Percentiles rank a stretch among this genome's conserved stretches.
phyloP scores from a whole-genome alignment of 2,888 invertebrate species.

The Lasioglossum zephyrum region DNA sequence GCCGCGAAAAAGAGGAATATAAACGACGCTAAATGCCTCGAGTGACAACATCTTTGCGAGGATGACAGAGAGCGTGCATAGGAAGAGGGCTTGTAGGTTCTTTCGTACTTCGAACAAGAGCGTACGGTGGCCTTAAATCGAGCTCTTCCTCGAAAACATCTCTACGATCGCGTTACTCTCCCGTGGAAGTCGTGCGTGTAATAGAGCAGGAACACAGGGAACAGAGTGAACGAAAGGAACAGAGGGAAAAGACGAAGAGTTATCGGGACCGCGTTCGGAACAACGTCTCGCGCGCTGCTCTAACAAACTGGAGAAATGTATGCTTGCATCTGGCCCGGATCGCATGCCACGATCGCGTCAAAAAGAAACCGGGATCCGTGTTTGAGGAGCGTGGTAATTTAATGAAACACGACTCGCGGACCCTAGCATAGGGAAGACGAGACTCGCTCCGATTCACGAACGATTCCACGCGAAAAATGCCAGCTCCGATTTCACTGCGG shows the following conservation, averaged over 20 bases:
- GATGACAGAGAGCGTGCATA: constrained; percentile 69
- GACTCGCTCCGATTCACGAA: background rate
- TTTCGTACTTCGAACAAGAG: constrained; percentile 35
- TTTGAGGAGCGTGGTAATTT: constrained; percentile 59
- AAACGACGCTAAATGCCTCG: constrained; percentile 76
- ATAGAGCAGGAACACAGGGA: constrained; percentile 35
- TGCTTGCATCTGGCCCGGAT: constrained; percentile 36
- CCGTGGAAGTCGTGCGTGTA: constrained; percentile 54
- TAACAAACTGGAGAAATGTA: constrained; percentile 60
- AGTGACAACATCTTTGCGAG: constrained; percentile 78
- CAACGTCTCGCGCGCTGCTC: constrained; percentile 36
- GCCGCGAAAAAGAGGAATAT: constrained; percentile 55
- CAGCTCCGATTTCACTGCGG: constrained; percentile 2
- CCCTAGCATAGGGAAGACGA: background rate
- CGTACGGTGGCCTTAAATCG: constrained; percentile 65
- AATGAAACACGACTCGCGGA: constrained; percentile 50
- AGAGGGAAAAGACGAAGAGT: constrained; percentile 40
- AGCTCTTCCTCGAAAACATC: constrained; percentile 69
- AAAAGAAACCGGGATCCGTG: constrained; percentile 57
- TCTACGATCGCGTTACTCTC: constrained; percentile 62
- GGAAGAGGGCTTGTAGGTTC: constrained; percentile 63
- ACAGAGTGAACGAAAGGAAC: background rate
- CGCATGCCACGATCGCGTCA: constrained; percentile 27
- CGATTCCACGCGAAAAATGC: background rate
- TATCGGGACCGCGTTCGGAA: constrained; percentile 47